Conservation (phyloP, 2,888 invertebrate genomes). For the Piscicola geometra region DNA sequence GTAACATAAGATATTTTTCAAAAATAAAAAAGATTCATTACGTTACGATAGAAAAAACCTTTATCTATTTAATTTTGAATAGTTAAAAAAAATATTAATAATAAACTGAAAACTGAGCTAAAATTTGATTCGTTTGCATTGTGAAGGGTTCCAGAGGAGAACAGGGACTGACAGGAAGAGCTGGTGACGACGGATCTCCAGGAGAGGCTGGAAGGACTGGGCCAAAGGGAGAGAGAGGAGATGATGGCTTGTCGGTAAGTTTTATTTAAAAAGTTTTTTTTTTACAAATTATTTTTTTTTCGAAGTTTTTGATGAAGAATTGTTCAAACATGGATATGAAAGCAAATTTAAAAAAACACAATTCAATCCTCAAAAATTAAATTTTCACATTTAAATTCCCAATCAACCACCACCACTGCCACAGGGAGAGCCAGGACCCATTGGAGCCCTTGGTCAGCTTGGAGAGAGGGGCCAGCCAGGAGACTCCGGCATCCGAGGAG, state of each 20-base stretch:
- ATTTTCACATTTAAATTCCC: no score
- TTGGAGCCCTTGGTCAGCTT: slow-evolving; percentile 40
- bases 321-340: no score
- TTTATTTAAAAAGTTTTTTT: not conserved
- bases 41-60: no score
- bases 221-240: slow-evolving; percentile 45
- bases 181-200: slow-evolving; percentile 40
- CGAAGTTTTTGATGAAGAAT: not conserved
- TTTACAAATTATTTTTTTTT: not conserved
- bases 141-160: slow-evolving; percentile 41
- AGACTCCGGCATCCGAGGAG: slow-evolving; percentile 40
- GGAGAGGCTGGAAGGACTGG: slow-evolving; percentile 40
- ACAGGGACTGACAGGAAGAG: slow-evolving; percentile 40
- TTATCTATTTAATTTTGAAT: no score
- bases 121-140: no score
- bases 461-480: slow-evolving; percentile 41
- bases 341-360: no score
- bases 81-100: no score
- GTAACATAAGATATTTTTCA: no score
- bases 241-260: slow-evolving; percentile 50
- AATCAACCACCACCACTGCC: not conserved
- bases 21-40: no score
- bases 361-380: no score
- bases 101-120: no score
- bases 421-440: slow-evolving; percentile 61